A percentile compares a stretch with the other conserved stretches of the same genome.
Conservation (phyloP, 1,140 invertebrate species). For the Odontomachus brunneus region DNA sequence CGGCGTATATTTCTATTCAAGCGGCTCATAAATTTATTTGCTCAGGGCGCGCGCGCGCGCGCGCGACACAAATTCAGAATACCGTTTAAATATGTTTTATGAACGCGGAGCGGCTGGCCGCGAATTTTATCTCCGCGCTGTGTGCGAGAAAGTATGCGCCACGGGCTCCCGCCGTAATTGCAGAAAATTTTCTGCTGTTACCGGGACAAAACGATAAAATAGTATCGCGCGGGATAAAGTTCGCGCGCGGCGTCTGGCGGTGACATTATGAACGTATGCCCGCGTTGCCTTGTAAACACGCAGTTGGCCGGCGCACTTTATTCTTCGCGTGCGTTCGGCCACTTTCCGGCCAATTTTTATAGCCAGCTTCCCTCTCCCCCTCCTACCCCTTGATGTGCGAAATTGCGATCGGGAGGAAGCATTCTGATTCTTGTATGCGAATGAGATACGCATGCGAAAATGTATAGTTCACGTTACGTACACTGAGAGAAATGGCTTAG, state of each 20-base stretch:
- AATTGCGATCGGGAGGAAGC: not conserved
- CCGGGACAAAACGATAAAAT: constrained; percentile 49
- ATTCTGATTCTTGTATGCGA: too few relatives aligned
- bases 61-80: constrained; percentile 36
- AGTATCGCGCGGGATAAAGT: constrained; percentile 47
- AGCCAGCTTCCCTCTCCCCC: too few relatives aligned
- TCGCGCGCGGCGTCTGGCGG: constrained; percentile 37
- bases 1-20: constrained; percentile 64
- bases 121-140: constrained; percentile 50
- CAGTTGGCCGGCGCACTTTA: constrained; percentile 26
- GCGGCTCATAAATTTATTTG: constrained; percentile 64
- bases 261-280: constrained; percentile 45
- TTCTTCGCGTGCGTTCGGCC: not conserved
- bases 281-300: constrained; percentile 38
- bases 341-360: not conserved
- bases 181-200: constrained; percentile 56
- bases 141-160: constrained; percentile 16
- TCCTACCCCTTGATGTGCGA: not conserved
- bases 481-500: too few relatives aligned
- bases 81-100: constrained; percentile 68
- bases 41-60: not conserved
- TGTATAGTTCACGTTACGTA: too few relatives aligned
- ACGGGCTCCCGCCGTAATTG: constrained; percentile 18
- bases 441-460: too few relatives aligned
- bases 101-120: constrained; percentile 41